These are phyloP conservation scores for Macrotus californicus DNA, from an alignment of 2,113 vertebrate genomes.

Conservation along the genomic window DNA sequence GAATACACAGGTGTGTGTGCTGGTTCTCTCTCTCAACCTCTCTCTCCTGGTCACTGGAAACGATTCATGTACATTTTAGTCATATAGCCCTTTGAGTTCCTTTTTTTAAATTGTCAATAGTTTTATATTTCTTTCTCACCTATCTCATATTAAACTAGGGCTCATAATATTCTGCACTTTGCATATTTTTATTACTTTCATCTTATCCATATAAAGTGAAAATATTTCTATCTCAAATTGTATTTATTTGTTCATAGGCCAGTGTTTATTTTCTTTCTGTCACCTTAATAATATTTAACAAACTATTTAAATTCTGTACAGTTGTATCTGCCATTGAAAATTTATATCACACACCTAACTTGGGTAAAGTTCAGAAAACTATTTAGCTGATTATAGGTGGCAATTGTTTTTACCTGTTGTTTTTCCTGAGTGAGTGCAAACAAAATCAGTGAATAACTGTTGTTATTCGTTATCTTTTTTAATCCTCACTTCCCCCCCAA, in stretches of 20 bases:
- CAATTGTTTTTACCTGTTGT: not conserved
- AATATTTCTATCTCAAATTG: not conserved
- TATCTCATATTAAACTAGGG: not conserved
- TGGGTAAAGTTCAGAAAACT: not conserved
- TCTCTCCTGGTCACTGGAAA: not conserved
- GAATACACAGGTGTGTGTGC: not conserved
- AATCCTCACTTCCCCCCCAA: not conserved
- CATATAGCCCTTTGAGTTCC: not conserved
- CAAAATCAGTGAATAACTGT: not conserved
- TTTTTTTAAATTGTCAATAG: not conserved
- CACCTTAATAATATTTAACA: not conserved
- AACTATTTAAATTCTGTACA: not conserved
- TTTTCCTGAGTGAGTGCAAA: too few species aligned
- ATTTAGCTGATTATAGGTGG: not conserved
- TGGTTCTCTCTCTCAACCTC: not conserved
- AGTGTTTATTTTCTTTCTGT: not conserved
- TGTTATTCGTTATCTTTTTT: not conserved
- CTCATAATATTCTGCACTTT: not conserved
- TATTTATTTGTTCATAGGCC: not conserved
- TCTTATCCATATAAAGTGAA: not conserved
- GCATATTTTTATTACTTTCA: slow-evolving; percentile 14
- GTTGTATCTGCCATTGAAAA: not conserved
- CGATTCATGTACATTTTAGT: not conserved
- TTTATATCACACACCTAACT: not conserved
- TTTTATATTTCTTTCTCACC: not conserved